Percentiles rank a stretch among this genome's conserved stretches.
Evolutionary conservation across 37 sponge, comb jelly and placozoan genomes (phyloP).

Genomic region (Mnemiopsis leidyi): DNA sequence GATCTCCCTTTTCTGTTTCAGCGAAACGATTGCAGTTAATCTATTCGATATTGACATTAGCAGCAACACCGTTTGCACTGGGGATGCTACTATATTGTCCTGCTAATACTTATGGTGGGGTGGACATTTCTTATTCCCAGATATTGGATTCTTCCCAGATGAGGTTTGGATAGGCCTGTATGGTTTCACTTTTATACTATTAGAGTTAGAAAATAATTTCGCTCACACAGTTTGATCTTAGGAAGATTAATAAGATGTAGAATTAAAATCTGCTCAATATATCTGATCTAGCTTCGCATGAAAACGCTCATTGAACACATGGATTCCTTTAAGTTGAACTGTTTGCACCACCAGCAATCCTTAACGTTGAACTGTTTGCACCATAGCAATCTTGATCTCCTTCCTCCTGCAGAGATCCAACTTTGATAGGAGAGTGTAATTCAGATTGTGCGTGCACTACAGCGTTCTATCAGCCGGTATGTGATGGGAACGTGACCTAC

Average conservation of each 20-base stretch:
- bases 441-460: slow-evolving; percentile 29
- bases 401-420: neutral
- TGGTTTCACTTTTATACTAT: no score
- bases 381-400: no score
- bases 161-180: no score
- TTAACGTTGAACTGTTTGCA: no score
- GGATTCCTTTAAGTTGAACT: no score
- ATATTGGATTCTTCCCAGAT: neutral
- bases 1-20: slow-evolving; percentile 4
- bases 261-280: no score
- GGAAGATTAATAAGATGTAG: no score
- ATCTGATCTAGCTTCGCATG: no score
- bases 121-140: neutral
- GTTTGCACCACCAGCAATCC: no score
- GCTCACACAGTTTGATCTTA: no score
- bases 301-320: no score
- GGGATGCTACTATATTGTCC: slow-evolving; percentile 33
- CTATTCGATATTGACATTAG: neutral
- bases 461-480: slow-evolving; percentile 43
- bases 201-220: no score
- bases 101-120: slow-evolving; percentile 16
- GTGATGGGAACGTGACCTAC: slow-evolving; percentile 32
- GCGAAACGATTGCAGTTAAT: slow-evolving; percentile 33
- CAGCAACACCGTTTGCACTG: neutral
- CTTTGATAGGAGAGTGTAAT: slow-evolving; percentile 11